A percentile compares a stretch with the other conserved stretches of the same genome.
phyloP scores from a whole-genome alignment of 2,888 invertebrate species.

The Diogma glabrata region DNA sequence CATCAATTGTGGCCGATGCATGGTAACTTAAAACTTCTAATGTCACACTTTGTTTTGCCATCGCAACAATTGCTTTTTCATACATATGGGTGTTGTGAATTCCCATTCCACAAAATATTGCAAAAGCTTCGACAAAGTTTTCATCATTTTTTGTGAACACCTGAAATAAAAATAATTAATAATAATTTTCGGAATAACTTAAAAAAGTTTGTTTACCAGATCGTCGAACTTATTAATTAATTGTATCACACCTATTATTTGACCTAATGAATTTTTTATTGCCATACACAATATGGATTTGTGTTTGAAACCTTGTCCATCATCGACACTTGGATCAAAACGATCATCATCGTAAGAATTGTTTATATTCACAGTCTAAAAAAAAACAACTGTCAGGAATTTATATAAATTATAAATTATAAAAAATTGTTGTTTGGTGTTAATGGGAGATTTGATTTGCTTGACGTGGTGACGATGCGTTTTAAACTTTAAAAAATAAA shows the following conservation, averaged over 20 bases:
- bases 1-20: slow-evolving; percentile 82
- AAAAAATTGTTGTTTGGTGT: no score
- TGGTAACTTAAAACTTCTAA: slow-evolving; percentile 89
- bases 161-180: slow-evolving; percentile 18
- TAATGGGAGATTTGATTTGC: no score
- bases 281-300: slow-evolving; percentile 90
- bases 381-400: slow-evolving; percentile 17
- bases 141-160: slow-evolving; percentile 91
- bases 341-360: slow-evolving; percentile 80
- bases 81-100: slow-evolving; percentile 97
- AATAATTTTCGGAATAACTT: neutral
- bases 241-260: slow-evolving; percentile 88
- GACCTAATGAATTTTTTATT: slow-evolving; percentile 82
- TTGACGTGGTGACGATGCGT: no score
- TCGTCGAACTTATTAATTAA: slow-evolving; percentile 88
- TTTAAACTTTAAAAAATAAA: no score
- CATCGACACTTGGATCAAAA: slow-evolving; percentile 81
- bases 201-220: slow-evolving; percentile 35
- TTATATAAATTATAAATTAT: slow-evolving; percentile 10
- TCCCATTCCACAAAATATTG: slow-evolving; percentile 95
- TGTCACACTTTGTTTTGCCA: slow-evolving; percentile 93
- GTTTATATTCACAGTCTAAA: slow-evolving; percentile 79
- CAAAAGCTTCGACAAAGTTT: slow-evolving; percentile 93
- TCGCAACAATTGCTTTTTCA: slow-evolving; percentile 87
- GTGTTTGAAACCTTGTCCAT: slow-evolving; percentile 71